Evolutionary conservation across 2,888 invertebrate genomes (phyloP).

Genomic region (Griposia aprilina): DNA sequence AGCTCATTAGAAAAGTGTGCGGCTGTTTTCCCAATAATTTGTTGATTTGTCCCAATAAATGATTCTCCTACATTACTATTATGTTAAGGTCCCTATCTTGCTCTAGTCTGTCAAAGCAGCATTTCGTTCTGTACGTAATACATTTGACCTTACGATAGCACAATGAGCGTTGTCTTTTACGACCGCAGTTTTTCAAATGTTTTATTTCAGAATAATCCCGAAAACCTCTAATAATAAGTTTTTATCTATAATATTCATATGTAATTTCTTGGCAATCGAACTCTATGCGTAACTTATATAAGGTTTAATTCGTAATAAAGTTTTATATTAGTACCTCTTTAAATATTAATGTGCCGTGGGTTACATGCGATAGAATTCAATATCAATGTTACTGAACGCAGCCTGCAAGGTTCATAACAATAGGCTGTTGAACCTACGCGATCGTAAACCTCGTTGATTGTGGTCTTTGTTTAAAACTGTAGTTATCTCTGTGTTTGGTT

Average conservation of each 20-base stretch:
- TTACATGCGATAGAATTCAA: slow-evolving; percentile 47
- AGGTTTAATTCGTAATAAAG: slow-evolving; percentile 2
- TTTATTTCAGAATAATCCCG: background rate
- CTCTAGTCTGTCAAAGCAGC: background rate
- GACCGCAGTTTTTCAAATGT: background rate
- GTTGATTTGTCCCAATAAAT: background rate
- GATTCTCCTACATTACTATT: background rate
- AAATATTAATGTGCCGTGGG: slow-evolving; percentile 40
- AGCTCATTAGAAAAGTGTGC: background rate
- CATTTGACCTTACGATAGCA: background rate
- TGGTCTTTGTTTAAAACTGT: slow-evolving; percentile 24
- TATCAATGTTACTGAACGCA: slow-evolving; percentile 49
- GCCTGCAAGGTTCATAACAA: slow-evolving; percentile 50
- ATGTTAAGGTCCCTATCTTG: background rate
- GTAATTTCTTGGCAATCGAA: slow-evolving; percentile 15
- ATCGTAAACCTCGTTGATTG: slow-evolving; percentile 37
- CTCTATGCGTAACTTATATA: slow-evolving; percentile 2
- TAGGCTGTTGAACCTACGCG: slow-evolving; percentile 60
- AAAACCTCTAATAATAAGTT: background rate
- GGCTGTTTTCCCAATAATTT: background rate
- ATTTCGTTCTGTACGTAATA: too few relatives aligned
- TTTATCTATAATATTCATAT: background rate
- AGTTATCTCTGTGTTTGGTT: background rate
- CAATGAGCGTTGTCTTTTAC: background rate
- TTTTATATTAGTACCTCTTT: slow-evolving; percentile 24